phyloP scores from a whole-genome alignment of 2,888 invertebrate species.

The Limulus polyphemus region DNA sequence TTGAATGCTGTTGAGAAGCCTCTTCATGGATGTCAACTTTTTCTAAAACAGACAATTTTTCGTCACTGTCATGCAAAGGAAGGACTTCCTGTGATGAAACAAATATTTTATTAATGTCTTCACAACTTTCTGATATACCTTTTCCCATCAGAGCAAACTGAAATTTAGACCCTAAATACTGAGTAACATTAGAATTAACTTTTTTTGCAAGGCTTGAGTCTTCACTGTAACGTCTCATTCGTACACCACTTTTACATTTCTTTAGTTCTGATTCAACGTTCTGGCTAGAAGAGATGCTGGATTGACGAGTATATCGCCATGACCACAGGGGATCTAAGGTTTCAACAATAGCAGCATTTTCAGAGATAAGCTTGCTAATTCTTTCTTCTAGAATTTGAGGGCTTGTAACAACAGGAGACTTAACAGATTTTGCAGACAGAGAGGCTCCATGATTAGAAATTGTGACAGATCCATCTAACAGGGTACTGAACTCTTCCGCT shows the following conservation, averaged over 20 bases:
- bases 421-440: too few relatives aligned
- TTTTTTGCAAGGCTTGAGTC: slow-evolving; percentile 2
- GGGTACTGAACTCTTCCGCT: too few relatives aligned
- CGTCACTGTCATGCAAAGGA: too few relatives aligned
- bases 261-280: slow-evolving; percentile 17
- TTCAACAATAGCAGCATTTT: slow-evolving; percentile 85
- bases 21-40: slow-evolving; percentile 41
- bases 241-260: not conserved
- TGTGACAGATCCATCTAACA: too few relatives aligned
- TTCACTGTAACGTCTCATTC: slow-evolving; percentile 10
- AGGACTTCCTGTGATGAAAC: not conserved
- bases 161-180: slow-evolving; percentile 15
- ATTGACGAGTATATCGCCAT: slow-evolving; percentile 44
- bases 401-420: slow-evolving; percentile 18
- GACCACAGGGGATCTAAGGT: slow-evolving; percentile 63
- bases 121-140: not conserved
- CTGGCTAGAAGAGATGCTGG: slow-evolving; percentile 23
- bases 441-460: too few relatives aligned
- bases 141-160: slow-evolving; percentile 25
- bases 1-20: not conserved
- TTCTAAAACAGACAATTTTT: not conserved
- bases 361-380: slow-evolving; percentile 54
- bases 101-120: not conserved
- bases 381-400: slow-evolving; percentile 38
- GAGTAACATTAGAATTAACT: not conserved